Base-by-base conservation (phyloP, 2,113 vertebrate species). In the Fulica atra region DNA sequence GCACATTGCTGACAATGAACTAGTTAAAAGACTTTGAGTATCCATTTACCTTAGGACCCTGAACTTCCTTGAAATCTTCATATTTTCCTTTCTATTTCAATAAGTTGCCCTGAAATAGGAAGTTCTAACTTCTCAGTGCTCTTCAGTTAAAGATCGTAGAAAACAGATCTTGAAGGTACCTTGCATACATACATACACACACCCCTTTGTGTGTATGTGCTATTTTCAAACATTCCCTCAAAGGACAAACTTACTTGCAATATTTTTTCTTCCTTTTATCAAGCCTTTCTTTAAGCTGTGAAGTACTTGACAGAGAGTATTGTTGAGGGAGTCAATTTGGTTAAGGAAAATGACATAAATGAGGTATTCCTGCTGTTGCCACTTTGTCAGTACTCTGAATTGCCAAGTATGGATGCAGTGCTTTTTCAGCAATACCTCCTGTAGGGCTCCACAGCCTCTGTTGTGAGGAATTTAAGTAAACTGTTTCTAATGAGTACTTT, bases 301-400 rank as follows among this genome's bases (percentile, higher is more conserved):
- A 87, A 85, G 19, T 76, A 80, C 24, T 79, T 94, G 74, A 85
- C 87, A 85, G 51, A 86, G 10, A 51, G 6, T 9, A 79, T 9
- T 46, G n/a, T 59, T 88, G 29, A 87, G 40, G 19, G 33, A 95
- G 57, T 79, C 44, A 65, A 38, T 92, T 69, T 95, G 44, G 59
- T 84, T 92, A 88, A 89, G 63, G 46, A 77, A 89, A 96, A 82
- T 87, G 10, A 69, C 84, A 92, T 48, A 92, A 89, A 92, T 72
- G 29, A 92, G 53, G 46, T 53, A 85, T 85, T 91, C 86, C 69
- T 92, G 81, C 86, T 85, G 78, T 53, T 94, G 42, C 51, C 24
- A 51, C 36, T 94, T 91, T 84, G 83, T 81, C 86, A 82, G 77
- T 65, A 24, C 10, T 76, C 48, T 65, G 69, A 92, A 87, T 44